Base-by-base conservation (phyloP, 2,797 vertebrate genomes). In the Pyrocephalus nanus region DNA sequence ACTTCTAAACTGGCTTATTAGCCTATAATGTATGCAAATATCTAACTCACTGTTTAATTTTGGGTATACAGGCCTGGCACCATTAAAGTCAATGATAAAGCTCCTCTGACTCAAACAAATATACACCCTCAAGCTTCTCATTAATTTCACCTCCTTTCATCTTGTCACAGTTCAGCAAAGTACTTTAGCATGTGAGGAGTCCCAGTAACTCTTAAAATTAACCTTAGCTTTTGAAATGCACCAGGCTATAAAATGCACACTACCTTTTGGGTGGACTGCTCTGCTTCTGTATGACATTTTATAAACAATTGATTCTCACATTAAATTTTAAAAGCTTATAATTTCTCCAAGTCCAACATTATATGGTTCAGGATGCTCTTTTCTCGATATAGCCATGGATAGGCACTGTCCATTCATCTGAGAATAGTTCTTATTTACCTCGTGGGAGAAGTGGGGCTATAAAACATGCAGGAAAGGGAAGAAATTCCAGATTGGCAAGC, bases 141-240 rank as follows among this genome's bases (percentile, higher is more conserved):
- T 95, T 96, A 82, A 92, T 95, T 94, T 96, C 83, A 57, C 86
- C 67, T 87, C 64, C 90, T 95, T 96, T 96, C 94, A 92, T 96
- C 96, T 93, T 95, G 91, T 90, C 90, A 79, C 83, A 93, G 86
- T 76, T 84, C 25, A 10, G 66, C 67, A 81, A 95, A 96, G 86
- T 95, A 67, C 71, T 97, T 96, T 82, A 90, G 74, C 74, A 74
- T 82, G 86, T 92, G 91, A 95, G 77, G 87, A 82, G 74, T 94
- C 79, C 73, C 93, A 85, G 79, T 43, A 91, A 92, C 94, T 95
- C 87, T 81, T 93, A 92, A 92, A 93, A 86, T 94, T 93, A 93
- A 81, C 86, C 74, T 29, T 77, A 61, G 30, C 78, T 92, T 94
- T 95, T 92, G 93, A 92, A 92, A 96, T 88, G 57, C 88, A 72